Percentiles rank a stretch among this genome's conserved stretches.
Evolutionary conservation across 2,888 invertebrate genomes (phyloP).

Genomic region (Thera obeliscata): DNA sequence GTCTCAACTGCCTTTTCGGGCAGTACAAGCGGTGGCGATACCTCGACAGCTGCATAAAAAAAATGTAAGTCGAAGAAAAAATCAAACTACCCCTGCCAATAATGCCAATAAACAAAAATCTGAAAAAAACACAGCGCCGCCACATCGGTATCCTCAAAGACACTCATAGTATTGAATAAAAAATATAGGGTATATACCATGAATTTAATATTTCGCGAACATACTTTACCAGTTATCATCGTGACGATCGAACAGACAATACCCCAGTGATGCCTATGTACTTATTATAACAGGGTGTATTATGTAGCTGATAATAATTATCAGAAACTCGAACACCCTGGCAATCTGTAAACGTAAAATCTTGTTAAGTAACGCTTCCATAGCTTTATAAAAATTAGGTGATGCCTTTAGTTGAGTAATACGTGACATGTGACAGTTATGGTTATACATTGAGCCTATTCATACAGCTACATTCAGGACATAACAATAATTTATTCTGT

Average conservation of each 20-base stretch:
- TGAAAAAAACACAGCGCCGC: conserved; percentile 50
- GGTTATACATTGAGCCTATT: too few relatives aligned
- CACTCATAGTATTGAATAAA: conserved; percentile 38
- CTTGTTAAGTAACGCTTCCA: conserved; percentile 44
- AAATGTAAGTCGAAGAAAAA: conserved; percentile 53
- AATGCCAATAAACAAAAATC: conserved; percentile 27
- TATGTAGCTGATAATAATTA: conserved; percentile 28
- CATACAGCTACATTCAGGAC: too few relatives aligned
- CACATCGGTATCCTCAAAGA: conserved; percentile 36
- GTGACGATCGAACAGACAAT: conserved; percentile 27
- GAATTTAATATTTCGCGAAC: conserved; percentile 25
- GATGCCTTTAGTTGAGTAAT: too few relatives aligned
- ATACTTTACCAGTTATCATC: conserved; percentile 48
- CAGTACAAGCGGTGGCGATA: conserved; percentile 39
- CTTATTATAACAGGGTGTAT: conserved; percentile 41
- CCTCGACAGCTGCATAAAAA: conserved; percentile 58
- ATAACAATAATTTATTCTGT: too few relatives aligned
- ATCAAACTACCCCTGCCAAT: conserved; percentile 39
- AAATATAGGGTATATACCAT: conserved; percentile 52
- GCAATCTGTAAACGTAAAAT: conserved; percentile 66
- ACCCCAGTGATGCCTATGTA: conserved; percentile 46
- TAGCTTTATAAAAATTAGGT: not conserved
- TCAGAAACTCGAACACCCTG: conserved; percentile 48
- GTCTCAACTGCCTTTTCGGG: conserved; percentile 48
- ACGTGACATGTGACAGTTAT: too few relatives aligned